phyloP scores from a whole-genome alignment of 1,140 invertebrate species.

The Chlorops oryzae region DNA sequence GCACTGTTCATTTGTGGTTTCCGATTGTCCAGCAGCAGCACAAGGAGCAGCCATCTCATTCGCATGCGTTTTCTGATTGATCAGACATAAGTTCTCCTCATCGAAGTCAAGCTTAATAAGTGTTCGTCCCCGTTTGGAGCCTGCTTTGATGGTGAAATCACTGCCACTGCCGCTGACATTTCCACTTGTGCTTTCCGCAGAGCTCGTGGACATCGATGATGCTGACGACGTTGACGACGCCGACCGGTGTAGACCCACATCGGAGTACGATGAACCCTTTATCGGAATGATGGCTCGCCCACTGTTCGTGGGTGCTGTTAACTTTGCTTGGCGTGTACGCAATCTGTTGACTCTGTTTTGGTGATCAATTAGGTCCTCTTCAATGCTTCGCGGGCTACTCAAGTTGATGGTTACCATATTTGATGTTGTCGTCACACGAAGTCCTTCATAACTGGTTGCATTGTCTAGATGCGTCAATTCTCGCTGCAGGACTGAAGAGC shows the following conservation, averaged over 20 bases:
- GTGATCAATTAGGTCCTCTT: conserved; percentile 34
- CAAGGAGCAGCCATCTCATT: too few species aligned
- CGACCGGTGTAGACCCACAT: conserved; percentile 37
- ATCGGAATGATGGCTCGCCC: conserved; percentile 41
- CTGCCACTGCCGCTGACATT: conserved; percentile 25
- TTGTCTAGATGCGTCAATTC: conserved; percentile 5
- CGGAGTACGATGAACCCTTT: conserved; percentile 16
- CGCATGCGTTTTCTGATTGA: too few species aligned
- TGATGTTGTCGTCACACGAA: conserved; percentile 37
- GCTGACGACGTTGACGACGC: conserved; percentile 40
- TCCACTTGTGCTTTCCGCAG: conserved; percentile 32
- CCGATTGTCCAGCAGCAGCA: too few species aligned
- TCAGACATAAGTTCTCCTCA: conserved; percentile 27
- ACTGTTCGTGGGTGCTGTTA: not conserved
- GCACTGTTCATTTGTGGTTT: too few species aligned
- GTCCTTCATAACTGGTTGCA: conserved; percentile 5
- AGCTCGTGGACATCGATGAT: conserved; percentile 42
- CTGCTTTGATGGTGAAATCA: not conserved
- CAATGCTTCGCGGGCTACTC: conserved; percentile 22
- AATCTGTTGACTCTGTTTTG: conserved; percentile 41
- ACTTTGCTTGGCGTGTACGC: conserved; percentile 22
- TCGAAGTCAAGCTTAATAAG: conserved; percentile 39
- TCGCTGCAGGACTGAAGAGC: not conserved
- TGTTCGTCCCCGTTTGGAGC: conserved; percentile 29
- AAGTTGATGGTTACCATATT: conserved; percentile 56